Conservation (phyloP, 2,888 invertebrate genomes). For the Odontocolon sp. region DNA sequence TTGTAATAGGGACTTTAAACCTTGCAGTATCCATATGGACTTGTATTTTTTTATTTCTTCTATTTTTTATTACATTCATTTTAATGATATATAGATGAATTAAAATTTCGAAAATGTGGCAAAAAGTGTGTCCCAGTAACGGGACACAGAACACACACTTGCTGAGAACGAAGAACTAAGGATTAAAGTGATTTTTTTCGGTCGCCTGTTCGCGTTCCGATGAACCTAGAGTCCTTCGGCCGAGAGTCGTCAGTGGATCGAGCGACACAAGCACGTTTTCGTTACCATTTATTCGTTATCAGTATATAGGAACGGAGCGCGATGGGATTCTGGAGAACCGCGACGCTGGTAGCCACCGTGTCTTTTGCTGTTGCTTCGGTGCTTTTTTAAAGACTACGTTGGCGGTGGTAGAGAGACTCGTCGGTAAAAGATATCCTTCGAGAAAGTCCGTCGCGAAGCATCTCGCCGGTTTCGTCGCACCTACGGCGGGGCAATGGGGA, state of each 20-base stretch:
- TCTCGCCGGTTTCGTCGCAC: slow-evolving; percentile 72
- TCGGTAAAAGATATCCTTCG: slow-evolving; percentile 63
- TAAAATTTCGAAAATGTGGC: no score
- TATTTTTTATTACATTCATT: no score
- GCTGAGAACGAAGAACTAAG: no score
- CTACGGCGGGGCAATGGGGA: slow-evolving; percentile 60
- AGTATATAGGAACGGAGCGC: slow-evolving; percentile 17
- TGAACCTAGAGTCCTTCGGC: neutral
- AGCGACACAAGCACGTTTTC: slow-evolving; percentile 24
- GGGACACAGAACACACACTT: no score
- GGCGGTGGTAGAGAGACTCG: slow-evolving; percentile 54
- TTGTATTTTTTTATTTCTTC: no score
- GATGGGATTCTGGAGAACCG: slow-evolving; percentile 35
- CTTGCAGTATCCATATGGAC: no score
- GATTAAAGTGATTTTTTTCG: neutral
- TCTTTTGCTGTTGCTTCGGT: neutral
- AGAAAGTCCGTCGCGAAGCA: slow-evolving; percentile 62
- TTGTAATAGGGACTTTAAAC: no score
- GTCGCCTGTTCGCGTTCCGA: neutral
- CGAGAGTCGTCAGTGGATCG: slow-evolving; percentile 26
- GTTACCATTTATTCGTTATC: slow-evolving; percentile 43
- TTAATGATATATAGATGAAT: no score
- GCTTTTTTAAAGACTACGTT: slow-evolving; percentile 28
- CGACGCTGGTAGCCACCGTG: slow-evolving; percentile 28
- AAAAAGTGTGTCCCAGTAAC: no score